These are phyloP conservation scores for Drosophila rhopaloa DNA, from an alignment of 1,140 invertebrate genomes.

Conservation along the genomic window DNA sequence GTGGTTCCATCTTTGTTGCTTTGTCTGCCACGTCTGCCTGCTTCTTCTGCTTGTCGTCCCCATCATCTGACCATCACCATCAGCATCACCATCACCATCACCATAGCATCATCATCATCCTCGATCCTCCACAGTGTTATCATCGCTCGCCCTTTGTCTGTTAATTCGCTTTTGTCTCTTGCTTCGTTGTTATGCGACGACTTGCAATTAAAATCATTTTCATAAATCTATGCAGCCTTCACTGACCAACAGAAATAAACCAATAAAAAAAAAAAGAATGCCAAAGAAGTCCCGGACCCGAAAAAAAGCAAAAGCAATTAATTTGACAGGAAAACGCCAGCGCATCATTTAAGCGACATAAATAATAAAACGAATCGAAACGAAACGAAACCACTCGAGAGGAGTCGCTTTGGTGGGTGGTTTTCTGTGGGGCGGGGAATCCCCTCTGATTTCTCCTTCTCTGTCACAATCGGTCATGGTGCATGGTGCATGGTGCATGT, in stretches of 20 bases:
- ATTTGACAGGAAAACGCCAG: slow-evolving; percentile 71
- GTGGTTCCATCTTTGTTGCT: slow-evolving; percentile 41
- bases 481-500: slow-evolving; percentile 44
- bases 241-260: neutral
- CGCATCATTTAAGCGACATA: slow-evolving; percentile 75
- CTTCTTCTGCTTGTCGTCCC: neutral
- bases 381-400: slow-evolving; percentile 26
- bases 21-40: slow-evolving; percentile 33
- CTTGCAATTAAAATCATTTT: slow-evolving; percentile 63
- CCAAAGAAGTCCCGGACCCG: slow-evolving; percentile 14
- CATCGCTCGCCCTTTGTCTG: slow-evolving; percentile 59
- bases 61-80: slow-evolving; percentile 30
- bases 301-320: slow-evolving; percentile 57
- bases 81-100: neutral
- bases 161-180: slow-evolving; percentile 40
- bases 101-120: slow-evolving; percentile 8
- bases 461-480: slow-evolving; percentile 62
- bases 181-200: slow-evolving; percentile 37
- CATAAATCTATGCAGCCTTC: slow-evolving; percentile 67
- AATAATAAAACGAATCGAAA: slow-evolving; percentile 56
- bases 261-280: neutral
- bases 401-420: slow-evolving; percentile 3
- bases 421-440: neutral
- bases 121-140: slow-evolving; percentile 32
- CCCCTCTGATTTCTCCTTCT: slow-evolving; percentile 18